Evolutionary conservation across 23 tunicate species (phyloP).

Genomic region (Trididemnum miniatum): DNA sequence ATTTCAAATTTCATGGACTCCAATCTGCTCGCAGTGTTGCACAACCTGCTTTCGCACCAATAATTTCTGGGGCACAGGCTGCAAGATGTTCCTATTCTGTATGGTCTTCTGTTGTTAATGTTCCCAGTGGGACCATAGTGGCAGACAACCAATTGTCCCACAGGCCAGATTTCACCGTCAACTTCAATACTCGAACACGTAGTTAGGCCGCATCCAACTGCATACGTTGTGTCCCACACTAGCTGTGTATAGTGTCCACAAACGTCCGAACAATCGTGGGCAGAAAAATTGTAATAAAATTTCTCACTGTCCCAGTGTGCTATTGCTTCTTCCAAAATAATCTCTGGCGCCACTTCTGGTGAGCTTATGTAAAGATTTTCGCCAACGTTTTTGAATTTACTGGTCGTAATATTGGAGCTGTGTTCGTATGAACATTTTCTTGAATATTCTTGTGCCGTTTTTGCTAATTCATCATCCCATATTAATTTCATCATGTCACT

Average conservation of each 20-base stretch:
- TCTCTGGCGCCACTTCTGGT: background rate
- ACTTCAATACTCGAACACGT: background rate
- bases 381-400: slow-evolving; percentile 15
- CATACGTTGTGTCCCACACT: too few species aligned
- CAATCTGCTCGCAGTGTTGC: too few species aligned
- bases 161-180: background rate
- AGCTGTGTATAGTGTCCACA: too few species aligned
- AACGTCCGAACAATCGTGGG: too few species aligned
- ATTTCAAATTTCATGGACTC: too few species aligned
- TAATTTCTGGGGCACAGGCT: background rate
- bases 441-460: slow-evolving; percentile 49
- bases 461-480: slow-evolving; percentile 57
- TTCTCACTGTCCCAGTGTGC: slow-evolving; percentile 37
- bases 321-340: slow-evolving; percentile 21
- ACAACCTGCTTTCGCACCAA: background rate
- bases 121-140: background rate
- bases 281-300: too few species aligned
- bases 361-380: slow-evolving; percentile 35
- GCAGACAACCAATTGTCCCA: background rate
- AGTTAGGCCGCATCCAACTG: background rate
- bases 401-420: slow-evolving; percentile 21
- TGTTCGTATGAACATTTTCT: slow-evolving; percentile 58
- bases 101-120: background rate
- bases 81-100: background rate
- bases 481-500: slow-evolving; percentile 50